Percentiles rank a stretch among this genome's conserved stretches.
phyloP scores from a whole-genome alignment of 2,888 invertebrate genomes.

The Pammene aurita region DNA sequence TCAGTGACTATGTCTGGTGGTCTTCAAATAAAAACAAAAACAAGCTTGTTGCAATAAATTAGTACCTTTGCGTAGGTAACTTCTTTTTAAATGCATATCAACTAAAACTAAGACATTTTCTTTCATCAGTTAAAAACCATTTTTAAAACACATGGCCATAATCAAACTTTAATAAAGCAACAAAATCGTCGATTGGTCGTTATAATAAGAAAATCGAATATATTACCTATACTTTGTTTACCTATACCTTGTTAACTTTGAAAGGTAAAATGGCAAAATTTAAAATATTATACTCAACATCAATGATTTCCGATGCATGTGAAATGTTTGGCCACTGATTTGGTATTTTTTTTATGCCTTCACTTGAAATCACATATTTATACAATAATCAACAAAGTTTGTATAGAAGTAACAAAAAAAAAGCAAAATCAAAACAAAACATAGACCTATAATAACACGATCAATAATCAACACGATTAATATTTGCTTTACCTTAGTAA shows the following conservation, averaged over 20 bases:
- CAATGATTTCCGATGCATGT: no score
- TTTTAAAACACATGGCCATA: not conserved
- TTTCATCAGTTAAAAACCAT: not conserved
- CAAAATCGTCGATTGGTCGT: not conserved
- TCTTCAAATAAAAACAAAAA: not conserved
- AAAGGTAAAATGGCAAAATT: not conserved
- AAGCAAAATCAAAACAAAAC: conserved; percentile 29
- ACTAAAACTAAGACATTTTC: not conserved
- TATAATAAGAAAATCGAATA: not conserved
- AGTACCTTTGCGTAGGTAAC: not conserved
- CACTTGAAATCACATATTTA: no score
- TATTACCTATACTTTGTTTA: no score
- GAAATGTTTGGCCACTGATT: not conserved
- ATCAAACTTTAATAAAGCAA: not conserved
- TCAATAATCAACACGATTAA: conserved; percentile 31
- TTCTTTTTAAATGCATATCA: not conserved
- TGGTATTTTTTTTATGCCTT: no score
- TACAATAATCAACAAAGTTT: no score
- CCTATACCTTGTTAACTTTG: not conserved
- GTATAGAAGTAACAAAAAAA: conserved; percentile 17
- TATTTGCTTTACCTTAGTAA: conserved; percentile 13
- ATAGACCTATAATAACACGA: conserved; percentile 3
- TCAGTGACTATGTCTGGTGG: not conserved
- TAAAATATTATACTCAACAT: no score
- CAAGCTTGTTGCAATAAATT: no score